Evolutionary conservation across 1,140 invertebrate genomes (phyloP), one percentile per base, ranked within the genome.

Genomic region (Pseudomyrmex sp.): DNA sequence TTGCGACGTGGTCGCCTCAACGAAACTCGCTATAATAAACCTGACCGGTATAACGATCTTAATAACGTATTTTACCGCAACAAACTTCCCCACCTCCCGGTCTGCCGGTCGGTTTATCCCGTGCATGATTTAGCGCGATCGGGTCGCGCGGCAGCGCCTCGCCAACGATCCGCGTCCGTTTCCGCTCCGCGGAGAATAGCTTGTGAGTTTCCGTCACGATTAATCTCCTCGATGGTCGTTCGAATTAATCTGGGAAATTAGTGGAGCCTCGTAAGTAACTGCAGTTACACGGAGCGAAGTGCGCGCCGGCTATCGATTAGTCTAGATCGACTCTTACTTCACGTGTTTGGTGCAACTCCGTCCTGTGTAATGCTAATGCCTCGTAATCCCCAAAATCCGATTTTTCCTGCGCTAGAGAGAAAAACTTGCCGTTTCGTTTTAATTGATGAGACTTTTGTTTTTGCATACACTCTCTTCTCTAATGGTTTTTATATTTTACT

Each of bases 181-280:
- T 70, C 76, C 63, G 63, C 26, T 58, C 35, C 5, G 20, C 54
- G 54, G 65, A 69, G 76, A 69, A 69, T 58, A 44, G 76, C 52
- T 70, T 48, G 76, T 48, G 76, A 79, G 52, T 69, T 79, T 69
- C 76, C 56, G 44, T 72, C 66, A 13, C 44, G 66, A 80, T 80
- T 80, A 80, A 72, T 80, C 66, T 80, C 44, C 23, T 23, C 44
- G 54, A 72, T 61, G 76, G 66, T 70, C 66, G 44, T 59, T 20
- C 20, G 76, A 80, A 80, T 80, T 80, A 80, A 80, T 80, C 76
- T 70, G 44, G 76, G 54, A 80, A 80, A 80, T 80, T 80, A 80
- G 76, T 80, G 15, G 4, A 35, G 8, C 20, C 12, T 12, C 66
- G 44, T 80, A 80, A 80, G 76, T 80, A 80, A 80, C 66, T 79